Evolutionary conservation across 2,888 invertebrate species (phyloP).

Genomic region (Pinctada fucata): DNA sequence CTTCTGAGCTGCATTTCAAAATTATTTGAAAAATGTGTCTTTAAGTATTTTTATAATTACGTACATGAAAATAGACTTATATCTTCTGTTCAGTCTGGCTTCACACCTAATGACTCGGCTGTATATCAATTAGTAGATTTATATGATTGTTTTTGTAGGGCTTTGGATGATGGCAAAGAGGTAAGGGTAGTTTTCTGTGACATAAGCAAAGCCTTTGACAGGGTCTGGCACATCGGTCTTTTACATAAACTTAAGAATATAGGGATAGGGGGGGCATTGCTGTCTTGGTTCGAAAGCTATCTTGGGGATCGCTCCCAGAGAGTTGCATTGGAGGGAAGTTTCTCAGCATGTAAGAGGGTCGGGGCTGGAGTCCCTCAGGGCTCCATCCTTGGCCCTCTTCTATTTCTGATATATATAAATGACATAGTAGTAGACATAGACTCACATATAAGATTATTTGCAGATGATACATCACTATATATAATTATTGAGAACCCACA

Average conservation of each 20-base stretch:
- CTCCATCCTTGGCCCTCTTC: conserved; percentile 18
- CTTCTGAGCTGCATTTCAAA: conserved; percentile 30
- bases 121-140: no score
- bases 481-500: no score
- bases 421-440: conserved; percentile 32
- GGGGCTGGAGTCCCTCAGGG: conserved; percentile 20
- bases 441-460: no score
- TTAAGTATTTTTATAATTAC: conserved; percentile 38
- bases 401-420: conserved; percentile 32
- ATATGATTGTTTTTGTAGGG: no score
- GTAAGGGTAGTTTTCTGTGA: no score
- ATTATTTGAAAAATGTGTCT: conserved; percentile 34
- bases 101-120: no score
- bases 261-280: conserved; percentile 18
- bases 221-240: no score
- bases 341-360: not conserved
- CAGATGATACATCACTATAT: no score
- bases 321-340: not conserved
- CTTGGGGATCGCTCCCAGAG: no score
- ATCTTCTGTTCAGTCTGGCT: conserved; percentile 31
- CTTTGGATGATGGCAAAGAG: conserved; percentile 27
- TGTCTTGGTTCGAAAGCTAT: no score
- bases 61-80: conserved; percentile 24
- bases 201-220: no score
- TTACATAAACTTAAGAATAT: conserved; percentile 24